Evolutionary conservation across 2,113 vertebrate species (phyloP), one percentile per base, ranked within the genome.

Genomic region (Neofelis nebulosa): DNA sequence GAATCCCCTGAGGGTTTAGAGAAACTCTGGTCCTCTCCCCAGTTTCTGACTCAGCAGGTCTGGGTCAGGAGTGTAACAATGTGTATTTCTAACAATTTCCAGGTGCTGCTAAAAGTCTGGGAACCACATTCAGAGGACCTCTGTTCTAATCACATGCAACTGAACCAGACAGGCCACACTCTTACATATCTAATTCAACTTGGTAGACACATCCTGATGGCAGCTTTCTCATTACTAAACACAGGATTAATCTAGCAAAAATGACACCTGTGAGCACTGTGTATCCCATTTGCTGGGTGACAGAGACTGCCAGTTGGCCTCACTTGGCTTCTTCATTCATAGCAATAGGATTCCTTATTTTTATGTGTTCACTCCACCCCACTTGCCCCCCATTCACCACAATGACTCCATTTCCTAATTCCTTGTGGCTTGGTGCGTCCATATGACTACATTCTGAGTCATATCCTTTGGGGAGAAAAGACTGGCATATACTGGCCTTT

Each of bases 161-260:
- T 45, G 68, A 31, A 25, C 33, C 14, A 36, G 4, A 73, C 29
- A 57, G 11, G 23, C 4, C 2, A 1, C 2, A 8, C 3, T 14
- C 33, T 69, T 29, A 48, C 9, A 41, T 80, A 13, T 21, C 18
- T 41, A 19, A 19, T 38, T 27, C 31, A 69, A 8, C 41, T 1
- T 10, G 4, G 41, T 15, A 12, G 21, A 71, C 10, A n/a, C 3
- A 25, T 1, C 13, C 5, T 4, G 19, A 31, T 13, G 27, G 25
- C 21, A 91, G 16, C 31, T 27, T 48, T 68, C 36, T 61, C 69
- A 25, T 45, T 57, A 68, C 19, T 31, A 73, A 76, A 29, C 11
- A 2, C 36, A 18, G 12, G 10, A 8, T 36, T 8, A 31, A 29
- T 21, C 27, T 38, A 89, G 52, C 7, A 45, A 76, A n/a, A 21